Evolutionary conservation across 2,888 invertebrate species (phyloP).

Genomic region (Asteroscopus sphinx): DNA sequence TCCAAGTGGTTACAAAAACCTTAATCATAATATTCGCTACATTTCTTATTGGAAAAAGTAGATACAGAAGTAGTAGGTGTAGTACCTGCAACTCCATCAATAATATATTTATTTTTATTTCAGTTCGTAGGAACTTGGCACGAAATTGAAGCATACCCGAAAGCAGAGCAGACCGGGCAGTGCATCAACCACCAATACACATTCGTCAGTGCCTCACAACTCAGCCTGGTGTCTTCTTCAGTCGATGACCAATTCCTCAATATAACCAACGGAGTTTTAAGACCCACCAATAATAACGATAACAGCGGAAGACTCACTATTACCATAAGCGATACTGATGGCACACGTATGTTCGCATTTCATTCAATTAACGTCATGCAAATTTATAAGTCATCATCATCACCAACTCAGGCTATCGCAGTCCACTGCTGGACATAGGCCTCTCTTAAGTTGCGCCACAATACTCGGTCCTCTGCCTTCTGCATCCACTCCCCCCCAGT

Average conservation of each 20-base stretch:
- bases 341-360: constrained; percentile 54
- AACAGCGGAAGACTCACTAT: constrained; percentile 70
- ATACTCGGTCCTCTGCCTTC: too few species aligned
- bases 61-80: too few species aligned
- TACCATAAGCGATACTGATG: constrained; percentile 52
- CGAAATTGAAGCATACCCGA: constrained; percentile 76
- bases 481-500: too few species aligned
- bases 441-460: too few species aligned
- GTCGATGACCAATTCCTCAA: constrained; percentile 64
- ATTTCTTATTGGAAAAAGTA: too few species aligned
- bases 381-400: too few species aligned
- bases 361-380: too few species aligned
- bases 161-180: constrained; percentile 68
- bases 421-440: too few species aligned
- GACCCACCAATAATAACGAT: constrained; percentile 58
- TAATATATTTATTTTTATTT: constrained; percentile 29
- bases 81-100: too few species aligned
- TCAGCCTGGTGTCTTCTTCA: constrained; percentile 65
- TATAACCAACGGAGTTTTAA: constrained; percentile 58
- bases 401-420: too few species aligned
- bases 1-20: too few species aligned
- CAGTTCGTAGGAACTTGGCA: constrained; percentile 77
- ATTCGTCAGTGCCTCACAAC: constrained; percentile 44
- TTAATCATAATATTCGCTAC: too few species aligned
- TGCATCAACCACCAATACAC: constrained; percentile 72